These are phyloP conservation scores for Pangasius djambal DNA, from an alignment of 2,797 vertebrate genomes.

Conservation along the genomic window DNA sequence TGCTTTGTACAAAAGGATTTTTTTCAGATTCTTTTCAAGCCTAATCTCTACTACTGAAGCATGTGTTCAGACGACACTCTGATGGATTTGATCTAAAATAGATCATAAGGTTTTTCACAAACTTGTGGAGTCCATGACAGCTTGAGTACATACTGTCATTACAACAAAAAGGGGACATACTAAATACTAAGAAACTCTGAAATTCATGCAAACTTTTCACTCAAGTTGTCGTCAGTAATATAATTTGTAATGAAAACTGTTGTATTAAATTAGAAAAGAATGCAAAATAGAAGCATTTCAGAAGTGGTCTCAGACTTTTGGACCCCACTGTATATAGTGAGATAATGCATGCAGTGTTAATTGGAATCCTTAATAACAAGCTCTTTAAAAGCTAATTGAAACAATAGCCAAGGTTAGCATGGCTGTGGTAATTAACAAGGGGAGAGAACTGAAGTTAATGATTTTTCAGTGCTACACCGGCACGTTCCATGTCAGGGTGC, in stretches of 20 bases:
- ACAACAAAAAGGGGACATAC: background rate
- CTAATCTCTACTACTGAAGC: background rate
- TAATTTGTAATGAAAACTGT: background rate
- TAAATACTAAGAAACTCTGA: background rate
- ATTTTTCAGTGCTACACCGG: conserved; percentile 81
- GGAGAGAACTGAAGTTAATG: conserved; percentile 88
- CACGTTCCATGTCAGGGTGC: conserved; percentile 68
- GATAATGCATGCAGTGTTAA: conserved; percentile 61
- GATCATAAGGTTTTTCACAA: background rate
- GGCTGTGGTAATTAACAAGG: conserved; percentile 88
- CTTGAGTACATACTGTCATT: background rate
- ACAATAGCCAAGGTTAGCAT: conserved; percentile 85
- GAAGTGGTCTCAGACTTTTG: background rate
- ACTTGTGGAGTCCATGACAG: background rate
- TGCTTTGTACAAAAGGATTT: background rate
- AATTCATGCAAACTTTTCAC: background rate
- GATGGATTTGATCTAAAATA: background rate
- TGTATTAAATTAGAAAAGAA: background rate
- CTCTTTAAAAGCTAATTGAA: conserved; percentile 72
- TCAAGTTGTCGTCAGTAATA: background rate
- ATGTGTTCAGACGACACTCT: background rate
- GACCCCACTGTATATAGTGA: background rate
- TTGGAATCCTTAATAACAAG: conserved; percentile 63
- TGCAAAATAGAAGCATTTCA: background rate
- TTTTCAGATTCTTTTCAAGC: too few relatives aligned